Percentiles rank a stretch among this genome's conserved stretches.
Conservation (phyloP, 2,888 invertebrate species). For the Lithosia quadra region DNA sequence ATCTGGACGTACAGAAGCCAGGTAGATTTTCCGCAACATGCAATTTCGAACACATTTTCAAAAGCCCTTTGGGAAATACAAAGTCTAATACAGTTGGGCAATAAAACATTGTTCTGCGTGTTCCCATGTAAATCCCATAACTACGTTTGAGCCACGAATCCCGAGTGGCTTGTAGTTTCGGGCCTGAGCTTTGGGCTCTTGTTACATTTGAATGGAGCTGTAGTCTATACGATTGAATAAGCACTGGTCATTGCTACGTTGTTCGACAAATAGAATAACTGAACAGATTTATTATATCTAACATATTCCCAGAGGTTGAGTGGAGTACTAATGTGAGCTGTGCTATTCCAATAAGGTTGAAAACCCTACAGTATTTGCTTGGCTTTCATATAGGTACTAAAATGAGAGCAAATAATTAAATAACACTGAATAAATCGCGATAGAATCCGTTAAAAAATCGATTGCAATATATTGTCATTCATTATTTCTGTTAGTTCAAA, state of each 20-base stretch:
- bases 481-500: too few relatives aligned
- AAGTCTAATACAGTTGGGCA: slow-evolving; percentile 71
- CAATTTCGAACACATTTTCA: slow-evolving; percentile 70
- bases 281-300: slow-evolving; percentile 18
- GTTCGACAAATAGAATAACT: slow-evolving; percentile 28
- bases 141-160: slow-evolving; percentile 68
- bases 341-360: too few relatives aligned
- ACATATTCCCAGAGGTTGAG: slow-evolving; percentile 7
- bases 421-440: too few relatives aligned
- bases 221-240: slow-evolving; percentile 34
- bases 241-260: slow-evolving; percentile 13
- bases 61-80: slow-evolving; percentile 76
- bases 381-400: too few relatives aligned
- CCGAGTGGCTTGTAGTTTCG: slow-evolving; percentile 67
- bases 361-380: too few relatives aligned
- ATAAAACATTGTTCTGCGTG: slow-evolving; percentile 80
- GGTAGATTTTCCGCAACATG: slow-evolving; percentile 60
- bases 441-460: too few relatives aligned
- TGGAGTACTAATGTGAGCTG: not conserved
- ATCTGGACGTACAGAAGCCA: slow-evolving; percentile 13
- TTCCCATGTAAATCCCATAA: slow-evolving; percentile 78
- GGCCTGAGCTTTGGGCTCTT: slow-evolving; percentile 41
- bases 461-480: too few relatives aligned
- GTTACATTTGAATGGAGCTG: slow-evolving; percentile 36
- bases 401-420: too few relatives aligned